Evolutionary conservation across 2,797 vertebrate species (phyloP).

Genomic region (Eremophila alpestris): DNA sequence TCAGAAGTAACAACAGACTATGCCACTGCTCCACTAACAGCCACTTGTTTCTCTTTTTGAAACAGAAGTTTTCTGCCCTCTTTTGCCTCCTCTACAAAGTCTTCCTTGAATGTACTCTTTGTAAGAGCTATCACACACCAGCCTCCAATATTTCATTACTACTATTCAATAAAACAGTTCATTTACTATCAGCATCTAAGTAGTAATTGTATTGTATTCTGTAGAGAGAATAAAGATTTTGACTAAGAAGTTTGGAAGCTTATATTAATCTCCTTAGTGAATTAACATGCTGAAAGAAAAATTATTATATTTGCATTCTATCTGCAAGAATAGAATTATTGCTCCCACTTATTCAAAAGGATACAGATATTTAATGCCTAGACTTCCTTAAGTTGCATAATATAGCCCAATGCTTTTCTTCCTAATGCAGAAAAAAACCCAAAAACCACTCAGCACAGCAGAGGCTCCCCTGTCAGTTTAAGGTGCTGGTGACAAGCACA

Average conservation of each 20-base stretch:
- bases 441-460: not conserved
- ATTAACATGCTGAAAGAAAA: constrained; percentile 37
- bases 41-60: not conserved
- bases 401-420: not conserved
- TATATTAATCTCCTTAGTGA: constrained; percentile 56
- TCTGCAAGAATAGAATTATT: constrained; percentile 20
- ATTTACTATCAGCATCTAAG: constrained; percentile 12
- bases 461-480: not conserved
- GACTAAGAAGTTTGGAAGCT: constrained; percentile 29
- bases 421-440: not conserved
- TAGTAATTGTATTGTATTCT: constrained; percentile 20
- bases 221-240: constrained; percentile 35
- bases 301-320: not conserved
- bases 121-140: not conserved
- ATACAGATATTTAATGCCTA: not conserved
- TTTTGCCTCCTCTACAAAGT: not conserved
- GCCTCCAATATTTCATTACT: not conserved
- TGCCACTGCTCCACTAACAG: not conserved
- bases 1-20: not conserved
- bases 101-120: not conserved
- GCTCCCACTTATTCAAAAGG: not conserved
- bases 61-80: not conserved
- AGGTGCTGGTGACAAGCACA: not conserved
- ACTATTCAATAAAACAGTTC: constrained; percentile 26
- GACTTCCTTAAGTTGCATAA: not conserved